Base-by-base conservation (phyloP, 2,888 invertebrate genomes). In the Germaria angustata region DNA sequence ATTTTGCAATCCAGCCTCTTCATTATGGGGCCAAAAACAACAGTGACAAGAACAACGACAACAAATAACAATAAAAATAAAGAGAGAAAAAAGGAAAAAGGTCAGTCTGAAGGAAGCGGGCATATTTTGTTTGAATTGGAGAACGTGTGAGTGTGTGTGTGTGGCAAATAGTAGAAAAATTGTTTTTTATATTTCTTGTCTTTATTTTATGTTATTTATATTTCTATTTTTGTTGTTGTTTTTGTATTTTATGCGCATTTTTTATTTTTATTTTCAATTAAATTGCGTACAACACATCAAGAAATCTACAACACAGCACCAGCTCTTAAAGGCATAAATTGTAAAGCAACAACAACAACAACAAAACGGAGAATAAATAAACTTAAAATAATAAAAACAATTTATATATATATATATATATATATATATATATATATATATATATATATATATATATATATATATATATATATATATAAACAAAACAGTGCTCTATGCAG, bases 211-310 rank as follows among this genome's bases (percentile, higher is more conserved):
- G n/a, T 49, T 59, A 39, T 68, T 68, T 51, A 39, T 24, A 53
- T 34, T 73, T 61, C 53, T 11, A 13, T 73, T 73, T 17, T 22
- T 63, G 59, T 59, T 13, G 4, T 68, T 61, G 9, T 24, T 20
- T 49, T 72, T 68, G 32, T 69, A 51, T 78, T 79, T 75, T 82
- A 78, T 82, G 73, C 65, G 57, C 17, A 71, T 71, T 82, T n/a
- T 82, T 82, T 82, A 81, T 81, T 81, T 69, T 81, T 78, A 79
- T 82, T 75, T 82, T 82, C 82, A 82, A 82, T 82, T 82, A 82
- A 82, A 82, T 79, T 76, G 75, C 79, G 79, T 82, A 76, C 63
- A 82, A 53, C n/a, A 32, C 36, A 46, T 41, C 61, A 17, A 34
- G 36, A 17, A 34, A 13, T 24, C 13, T 15, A 36, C 68, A 63